Base-by-base conservation (phyloP, 2,888 invertebrate species). In the Ophioninae sp. region DNA sequence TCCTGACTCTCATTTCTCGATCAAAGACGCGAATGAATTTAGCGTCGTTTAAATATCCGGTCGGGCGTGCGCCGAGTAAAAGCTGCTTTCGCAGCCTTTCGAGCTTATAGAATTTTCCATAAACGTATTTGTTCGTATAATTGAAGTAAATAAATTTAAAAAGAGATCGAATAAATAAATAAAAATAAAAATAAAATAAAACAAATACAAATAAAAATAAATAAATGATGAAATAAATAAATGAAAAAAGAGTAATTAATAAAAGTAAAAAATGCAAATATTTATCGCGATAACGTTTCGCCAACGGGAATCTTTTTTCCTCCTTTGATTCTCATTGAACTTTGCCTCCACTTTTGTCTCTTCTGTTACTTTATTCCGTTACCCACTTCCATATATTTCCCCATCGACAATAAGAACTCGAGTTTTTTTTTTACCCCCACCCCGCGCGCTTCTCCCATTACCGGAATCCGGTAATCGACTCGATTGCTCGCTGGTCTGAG, bases 11-110 rank as follows among this genome's bases (percentile, higher is more conserved):
- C 50, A 41, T 61, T 62, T 30, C 79, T 73, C 73, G 81, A 85
- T 86, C 83, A 86, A 84, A 85, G 83, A 79, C 70, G 78, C 57
- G 83, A 70, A 81, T 78, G 79, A 78, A 79, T 84, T 84, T 81
- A 81, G 67, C 70, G 67, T 81, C 75, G 75, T 77, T 62, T 75
- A 75, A 84, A 81, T 74, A 74, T 10, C 37, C 59, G 69, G 57
- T 77, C 37, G 61, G 61, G 10, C 64, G 68, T 57, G 39, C 59
- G 59, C 56, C 23, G 17, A 56, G 8, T 69, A 69, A 65, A 65
- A 79, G 20, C 65, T 62, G 65, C 44, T 59, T 23, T 30, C 30
- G 6, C 79, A 59, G 7, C 10, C 39, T 20, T 44, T 56, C 6
- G 30, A 23, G 23, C 61, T 67, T 68, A 13, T 39, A 77, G 67